Evolutionary conservation across 1,140 invertebrate species (phyloP), one percentile per base, ranked within the genome.

Genomic region (Zaprionus ghesquierei): DNA sequence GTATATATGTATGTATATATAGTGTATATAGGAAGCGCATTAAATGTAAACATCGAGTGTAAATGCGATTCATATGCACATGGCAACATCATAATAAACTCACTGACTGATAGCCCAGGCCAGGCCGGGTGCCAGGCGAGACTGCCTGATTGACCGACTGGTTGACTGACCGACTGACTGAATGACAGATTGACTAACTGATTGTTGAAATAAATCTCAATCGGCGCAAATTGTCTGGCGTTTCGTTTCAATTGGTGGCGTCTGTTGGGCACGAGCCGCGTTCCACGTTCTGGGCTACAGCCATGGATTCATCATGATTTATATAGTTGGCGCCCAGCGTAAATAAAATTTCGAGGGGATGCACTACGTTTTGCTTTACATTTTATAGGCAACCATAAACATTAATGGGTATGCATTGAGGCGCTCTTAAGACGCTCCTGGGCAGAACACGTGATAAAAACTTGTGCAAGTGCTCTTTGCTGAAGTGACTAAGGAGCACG

Each of bases 131-230:
- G n/a, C n/a, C n/a, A n/a, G n/a, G n/a, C n/a, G n/a, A 29, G 66
- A 55, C 31, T n/a, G 46, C 33, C 46, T 65, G 70, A 50, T 31
- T 49, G 31, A 54, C 46, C 59, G 61, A 85, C 72, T 69, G 73
- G 66, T 56, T 62, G 73, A 72, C 46, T 23, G 13, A 20, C 51
- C 22, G 64, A 58, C 53, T 18, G 18, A 18, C 18, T 44, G 51
- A 46, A n/a, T 46, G 41, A 18, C 12, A 31, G 66, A 55, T 18
- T 20, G 46, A 66, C 54, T 69, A 65, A 74, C 62, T 64, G 60
- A 69, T 75, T 85, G 74, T 58, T 81, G 58, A 76, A 87, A 86
- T 86, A 82, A 86, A 86, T 86, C 84, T 87, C 64, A 74, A 69
- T 70, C 51, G 50, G 31, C 23, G 38, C 49, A 60, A 87, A 87